Base-by-base conservation (phyloP, 2,888 invertebrate species). In the Hydropsyche betteni region DNA sequence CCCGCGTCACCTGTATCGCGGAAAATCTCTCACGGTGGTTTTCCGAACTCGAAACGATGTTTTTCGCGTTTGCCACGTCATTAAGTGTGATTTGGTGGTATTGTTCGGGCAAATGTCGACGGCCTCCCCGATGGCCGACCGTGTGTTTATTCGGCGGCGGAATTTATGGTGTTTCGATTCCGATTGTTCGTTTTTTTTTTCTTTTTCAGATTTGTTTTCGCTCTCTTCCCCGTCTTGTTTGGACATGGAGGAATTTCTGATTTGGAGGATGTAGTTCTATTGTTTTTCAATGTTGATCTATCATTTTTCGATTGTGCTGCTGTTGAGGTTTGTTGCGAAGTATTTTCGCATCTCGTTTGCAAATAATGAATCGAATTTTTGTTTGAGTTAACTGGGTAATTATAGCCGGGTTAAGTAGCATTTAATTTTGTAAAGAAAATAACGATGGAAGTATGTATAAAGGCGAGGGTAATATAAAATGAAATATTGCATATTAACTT, bases 1-100 rank as follows among this genome's bases (percentile, higher is more conserved):
- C 10, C 44, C 44, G 44, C 52, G 70, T 44, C 51, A 70, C 70
- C 53, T 70, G 70, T 53, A 70, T 70, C 70, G 24, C 51, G 70
- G 53, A 70, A 53, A 70, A 70, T 70, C 34, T 53, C 70, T 4
- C n/a, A 51, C 33, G 12, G 61, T 1, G 64, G 34, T 64, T 44
- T 44, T 10, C 64, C 64, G 34, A 34, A 34, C 8, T n/a, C 36
- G 64, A 64, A 36, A 64, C 64, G 34, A 64, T 36, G 64, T 34
- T 64, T 61, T 64, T 64, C 34, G 64, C 64, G 64, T 64, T 70
- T 70, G 53, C 52, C 70, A 51, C 36, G 70, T 70, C 70, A 70
- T 70, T 70, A 53, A 53, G 44, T 53, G 6, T 38, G 52, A 70
- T 53, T 53, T 33, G 53, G 52, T 24, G 51, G n/a, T 64, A 64